Base-by-base conservation (phyloP, 2,888 invertebrate genomes). In the Drosophila formosana region DNA sequence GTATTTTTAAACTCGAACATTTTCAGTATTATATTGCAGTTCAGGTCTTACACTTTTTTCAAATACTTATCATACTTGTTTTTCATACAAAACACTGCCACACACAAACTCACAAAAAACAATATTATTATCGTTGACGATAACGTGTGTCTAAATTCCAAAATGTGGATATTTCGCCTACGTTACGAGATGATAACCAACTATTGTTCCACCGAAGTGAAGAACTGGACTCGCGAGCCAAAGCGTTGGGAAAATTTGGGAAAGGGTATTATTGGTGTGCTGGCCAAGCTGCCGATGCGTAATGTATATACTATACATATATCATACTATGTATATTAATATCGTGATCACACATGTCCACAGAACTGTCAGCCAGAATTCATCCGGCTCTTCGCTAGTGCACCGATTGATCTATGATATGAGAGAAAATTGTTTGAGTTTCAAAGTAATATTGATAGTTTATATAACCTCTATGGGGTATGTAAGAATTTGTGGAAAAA, bases 211-310 rank as follows among this genome's bases (percentile, higher is more conserved):
- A 57, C 39, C 0, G 77, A 76, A 30, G n/a, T 53, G 5, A 67
- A 67, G 45, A 72, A 23, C 43, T 76, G 67, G 72, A 60, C 56
- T 1, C 55, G 34, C n/a, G 63, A 76, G 9, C 53, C 77, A 1
- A 76, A 63, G n/a, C 72, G 77, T n/a, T 66, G 72, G 60, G 52
- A 72, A 32, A 72, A 65, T 66, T 68, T 80, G 28, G 69, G 61
- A 18, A 72, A 47, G 34, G 62, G 32, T 11, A 18, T 77, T 55
- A 28, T 74, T 28, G 68, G 13, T 3, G 34, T 77, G 9, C 23
- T 75, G 4, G 37, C 57, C 28, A 75, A 72, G 13, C 47, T 68
- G 55, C 68, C 68, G 23, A 75, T 72, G 78, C 63, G 73, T 4
- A 55, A 75, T 72, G 75, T 67, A 47, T 76, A 5, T 9, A 25